phyloP scores from a whole-genome alignment of 2,888 invertebrate genomes.

The Busseola fusca region DNA sequence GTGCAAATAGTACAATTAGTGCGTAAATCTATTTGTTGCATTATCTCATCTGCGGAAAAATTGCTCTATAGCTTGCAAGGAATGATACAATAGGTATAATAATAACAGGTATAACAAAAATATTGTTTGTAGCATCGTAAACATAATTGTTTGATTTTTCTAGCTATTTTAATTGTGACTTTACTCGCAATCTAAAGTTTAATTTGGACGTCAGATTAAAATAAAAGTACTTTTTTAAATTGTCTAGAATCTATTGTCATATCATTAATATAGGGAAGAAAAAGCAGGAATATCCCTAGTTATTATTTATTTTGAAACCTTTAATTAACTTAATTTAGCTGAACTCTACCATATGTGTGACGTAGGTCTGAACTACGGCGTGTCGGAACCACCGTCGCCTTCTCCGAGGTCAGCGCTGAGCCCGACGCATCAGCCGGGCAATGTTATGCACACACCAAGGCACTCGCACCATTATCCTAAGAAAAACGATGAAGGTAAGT shows the following conservation, averaged over 20 bases:
- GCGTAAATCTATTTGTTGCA: constrained; percentile 21
- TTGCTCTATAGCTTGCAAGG: background rate
- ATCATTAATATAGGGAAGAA: background rate
- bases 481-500: constrained; percentile 91
- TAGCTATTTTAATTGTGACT: constrained; percentile 30
- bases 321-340: background rate
- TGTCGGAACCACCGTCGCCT: constrained; percentile 87
- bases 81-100: constrained; percentile 23
- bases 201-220: constrained; percentile 5
- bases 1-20: constrained; percentile 29
- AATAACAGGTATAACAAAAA: constrained; percentile 30
- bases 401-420: constrained; percentile 86
- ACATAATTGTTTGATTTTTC: background rate
- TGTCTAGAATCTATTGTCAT: background rate
- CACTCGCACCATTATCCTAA: constrained; percentile 91
- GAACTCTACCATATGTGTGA: background rate
- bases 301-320: background rate
- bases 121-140: constrained; percentile 4
- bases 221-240: background rate
- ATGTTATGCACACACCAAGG: constrained; percentile 84
- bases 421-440: constrained; percentile 85
- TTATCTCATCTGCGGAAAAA: constrained; percentile 27
- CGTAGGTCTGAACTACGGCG: constrained; percentile 84
- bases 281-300: background rate
- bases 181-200: constrained; percentile 3